A percentile compares a stretch with the other conserved stretches of the same genome.
These are phyloP conservation scores for Ashinkailepas kermadecensis DNA, from an alignment of 2,888 invertebrate species.

Conservation along the genomic window DNA sequence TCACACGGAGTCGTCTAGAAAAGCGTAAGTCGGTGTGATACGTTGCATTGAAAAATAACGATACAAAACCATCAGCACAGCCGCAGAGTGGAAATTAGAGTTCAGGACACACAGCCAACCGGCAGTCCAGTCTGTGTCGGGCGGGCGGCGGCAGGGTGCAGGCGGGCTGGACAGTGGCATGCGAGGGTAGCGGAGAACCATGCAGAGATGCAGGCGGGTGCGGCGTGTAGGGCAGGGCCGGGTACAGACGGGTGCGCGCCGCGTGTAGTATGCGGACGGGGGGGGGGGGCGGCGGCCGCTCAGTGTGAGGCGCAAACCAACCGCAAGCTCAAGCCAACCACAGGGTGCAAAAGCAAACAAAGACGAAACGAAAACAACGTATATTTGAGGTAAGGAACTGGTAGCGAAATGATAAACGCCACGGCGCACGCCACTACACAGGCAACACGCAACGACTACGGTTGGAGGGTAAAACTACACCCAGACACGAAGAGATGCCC, in stretches of 20 bases:
- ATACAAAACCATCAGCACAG: too few species aligned
- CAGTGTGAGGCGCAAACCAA: background rate
- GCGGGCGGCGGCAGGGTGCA: background rate
- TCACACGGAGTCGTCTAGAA: too few species aligned
- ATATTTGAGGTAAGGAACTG: background rate
- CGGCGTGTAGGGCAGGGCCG: background rate
- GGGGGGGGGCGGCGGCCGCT: too few species aligned
- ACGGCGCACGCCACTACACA: background rate
- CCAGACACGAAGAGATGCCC: background rate
- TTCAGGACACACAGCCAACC: too few species aligned
- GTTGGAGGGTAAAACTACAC: background rate
- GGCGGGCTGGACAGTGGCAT: background rate
- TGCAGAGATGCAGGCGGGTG: background rate
- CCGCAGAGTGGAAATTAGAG: too few species aligned
- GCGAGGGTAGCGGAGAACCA: background rate
- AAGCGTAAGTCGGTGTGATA: too few species aligned
- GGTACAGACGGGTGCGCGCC: background rate
- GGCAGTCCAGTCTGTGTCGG: background rate
- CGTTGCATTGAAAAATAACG: too few species aligned
- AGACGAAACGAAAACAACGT: background rate
- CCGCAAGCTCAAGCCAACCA: background rate
- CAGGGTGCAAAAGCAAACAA: constrained; percentile 1
- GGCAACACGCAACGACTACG: background rate
- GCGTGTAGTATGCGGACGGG: background rate
- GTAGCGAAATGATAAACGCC: background rate